phyloP scores from a whole-genome alignment of 2,888 invertebrate species.

The Trichogramma evanescens region DNA sequence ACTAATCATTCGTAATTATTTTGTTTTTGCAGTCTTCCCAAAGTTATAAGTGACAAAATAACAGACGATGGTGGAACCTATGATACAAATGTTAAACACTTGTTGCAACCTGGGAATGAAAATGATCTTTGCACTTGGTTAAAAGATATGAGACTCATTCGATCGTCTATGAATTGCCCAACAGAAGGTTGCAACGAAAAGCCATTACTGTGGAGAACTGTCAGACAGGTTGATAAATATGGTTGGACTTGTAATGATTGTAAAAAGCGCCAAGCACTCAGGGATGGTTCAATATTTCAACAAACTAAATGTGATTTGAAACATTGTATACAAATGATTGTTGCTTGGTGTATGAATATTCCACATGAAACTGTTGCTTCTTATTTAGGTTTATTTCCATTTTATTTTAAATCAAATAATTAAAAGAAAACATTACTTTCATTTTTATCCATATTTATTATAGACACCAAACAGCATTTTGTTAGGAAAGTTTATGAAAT shows the following conservation, averaged over 20 bases:
- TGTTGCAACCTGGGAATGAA: slow-evolving; percentile 51
- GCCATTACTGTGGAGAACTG: slow-evolving; percentile 49
- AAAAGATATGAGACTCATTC: slow-evolving; percentile 49
- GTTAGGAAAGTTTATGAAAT: slow-evolving; percentile 55
- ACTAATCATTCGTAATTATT: neutral
- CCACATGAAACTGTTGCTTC: slow-evolving; percentile 50
- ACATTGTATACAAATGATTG: slow-evolving; percentile 55
- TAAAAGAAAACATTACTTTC: neutral
- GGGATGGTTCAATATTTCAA: slow-evolving; percentile 56
- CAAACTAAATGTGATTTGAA: slow-evolving; percentile 58
- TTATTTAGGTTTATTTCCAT: slow-evolving; percentile 49
- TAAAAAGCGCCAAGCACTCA: slow-evolving; percentile 46
- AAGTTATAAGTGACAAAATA: slow-evolving; percentile 28
- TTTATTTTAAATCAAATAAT: neutral
- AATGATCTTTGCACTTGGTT: slow-evolving; percentile 52
- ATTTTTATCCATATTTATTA: slow-evolving; percentile 22
- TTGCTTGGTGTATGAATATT: slow-evolving; percentile 63
- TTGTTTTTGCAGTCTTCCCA: slow-evolving; percentile 12
- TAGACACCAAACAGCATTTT: slow-evolving; percentile 55
- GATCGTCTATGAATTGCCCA: slow-evolving; percentile 43
- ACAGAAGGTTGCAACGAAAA: slow-evolving; percentile 45
- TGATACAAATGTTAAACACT: slow-evolving; percentile 48
- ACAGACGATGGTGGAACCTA: slow-evolving; percentile 45
- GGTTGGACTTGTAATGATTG: slow-evolving; percentile 51
- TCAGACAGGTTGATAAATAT: slow-evolving; percentile 50